Base-by-base conservation (phyloP, 2,888 invertebrate genomes). In the Dasypolia templi region DNA sequence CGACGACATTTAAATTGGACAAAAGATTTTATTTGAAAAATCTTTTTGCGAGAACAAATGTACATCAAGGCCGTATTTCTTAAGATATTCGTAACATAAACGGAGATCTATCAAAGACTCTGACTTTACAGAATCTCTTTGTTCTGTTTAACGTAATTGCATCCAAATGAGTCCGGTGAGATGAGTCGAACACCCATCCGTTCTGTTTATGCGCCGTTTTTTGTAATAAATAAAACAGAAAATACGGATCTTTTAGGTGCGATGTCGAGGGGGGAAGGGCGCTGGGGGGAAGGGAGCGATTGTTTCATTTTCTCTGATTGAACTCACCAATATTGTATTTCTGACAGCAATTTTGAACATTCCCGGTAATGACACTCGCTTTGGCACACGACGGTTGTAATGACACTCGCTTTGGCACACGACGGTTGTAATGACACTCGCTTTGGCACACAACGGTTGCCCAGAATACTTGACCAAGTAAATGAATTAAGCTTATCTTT, bases 271-370 rank as follows among this genome's bases (percentile, higher is more conserved):
- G 61, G 44, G 56, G 39, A 39, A 39, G 39, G 39, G n/a, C n/a
- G n/a, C n/a, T n/a, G 56, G 67, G 58, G 49, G 55, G 55, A 53
- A 29, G 72, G 49, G 63, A 65, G 56, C 56, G 76, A 88, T 86
- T 88, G 90, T 90, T 91, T 89, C 89, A 88, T 89, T 89, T 89
- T 84, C 86, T 89, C 84, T 88, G 89, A 91, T 91, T 90, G 91
- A 89, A 89, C 88, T 77, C 82, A 82, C 86, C 87, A 90, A 90
- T 91, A 91, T 91, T 91, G 90, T 92, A 89, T 89, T 89, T 89
- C 86, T 87, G 85, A 83, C 85, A 89, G 88, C 85, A 85, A 81
- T 86, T 85, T 64, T 61, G 76, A 14, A 67, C 62, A 77, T 70
- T 87, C 83, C n/a, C 66, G 65, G 75, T 87, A 82, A 78, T 53